Conservation (phyloP, 2,113 vertebrate genomes). For the Brachirus orientalis region DNA sequence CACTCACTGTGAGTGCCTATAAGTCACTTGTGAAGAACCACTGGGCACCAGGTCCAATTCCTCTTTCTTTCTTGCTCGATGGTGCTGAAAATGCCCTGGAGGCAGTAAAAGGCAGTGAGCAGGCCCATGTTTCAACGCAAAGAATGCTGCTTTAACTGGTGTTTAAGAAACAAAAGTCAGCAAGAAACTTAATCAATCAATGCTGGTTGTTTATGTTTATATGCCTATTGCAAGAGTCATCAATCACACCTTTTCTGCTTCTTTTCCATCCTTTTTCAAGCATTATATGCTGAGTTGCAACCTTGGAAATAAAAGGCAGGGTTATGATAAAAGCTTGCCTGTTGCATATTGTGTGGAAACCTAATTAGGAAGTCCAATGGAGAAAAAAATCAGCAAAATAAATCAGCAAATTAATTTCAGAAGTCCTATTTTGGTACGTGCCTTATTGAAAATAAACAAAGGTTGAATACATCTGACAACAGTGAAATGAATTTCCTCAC, state of each 20-base stretch:
- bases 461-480: conserved; percentile 45
- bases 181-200: conserved; percentile 80
- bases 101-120: conserved; percentile 59
- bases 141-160: conserved; percentile 69
- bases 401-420: conserved; percentile 70
- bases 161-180: conserved; percentile 78
- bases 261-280: conserved; percentile 57
- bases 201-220: conserved; percentile 78
- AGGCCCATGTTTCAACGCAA: conserved; percentile 47
- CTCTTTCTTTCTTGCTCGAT: conserved; percentile 55
- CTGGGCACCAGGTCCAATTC: conserved; percentile 72
- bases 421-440: conserved; percentile 46
- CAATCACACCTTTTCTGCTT: conserved; percentile 66
- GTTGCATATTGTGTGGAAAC: conserved; percentile 72
- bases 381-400: conserved; percentile 49
- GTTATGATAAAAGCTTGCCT: conserved; percentile 68
- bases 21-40: conserved; percentile 74
- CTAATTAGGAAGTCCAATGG: conserved; percentile 61
- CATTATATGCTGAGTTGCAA: conserved; percentile 60
- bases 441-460: conserved; percentile 64
- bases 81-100: conserved; percentile 48
- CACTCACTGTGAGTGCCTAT: conserved; percentile 74
- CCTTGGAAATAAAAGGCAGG: conserved; percentile 68
- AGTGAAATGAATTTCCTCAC: conserved; percentile 28
- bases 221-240: conserved; percentile 71